Conservation (phyloP, 2,797 vertebrate genomes). For the Esox lucius region DNA sequence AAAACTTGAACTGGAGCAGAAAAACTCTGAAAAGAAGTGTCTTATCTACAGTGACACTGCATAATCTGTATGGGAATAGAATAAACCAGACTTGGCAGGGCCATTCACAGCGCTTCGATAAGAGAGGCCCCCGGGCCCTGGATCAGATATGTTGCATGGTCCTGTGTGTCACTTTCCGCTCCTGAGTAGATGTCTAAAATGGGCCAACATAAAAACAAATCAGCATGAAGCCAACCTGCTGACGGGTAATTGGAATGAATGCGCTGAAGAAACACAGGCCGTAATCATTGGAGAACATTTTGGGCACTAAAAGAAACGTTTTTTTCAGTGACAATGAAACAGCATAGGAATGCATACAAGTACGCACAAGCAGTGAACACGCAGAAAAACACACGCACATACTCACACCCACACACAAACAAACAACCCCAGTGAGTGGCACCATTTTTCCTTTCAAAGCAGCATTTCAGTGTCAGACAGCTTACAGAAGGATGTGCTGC, state of each 20-base stretch:
- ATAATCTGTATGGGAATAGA: not conserved
- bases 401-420: constrained; percentile 21
- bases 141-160: not conserved
- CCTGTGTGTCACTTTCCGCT: not conserved
- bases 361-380: not conserved
- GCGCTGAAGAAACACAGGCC: not conserved
- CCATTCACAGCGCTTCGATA: not conserved
- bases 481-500: constrained; percentile 18
- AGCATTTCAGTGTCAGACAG: constrained; percentile 17
- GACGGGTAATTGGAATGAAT: not conserved
- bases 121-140: not conserved
- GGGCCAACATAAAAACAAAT: not conserved
- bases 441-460: not conserved
- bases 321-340: not conserved
- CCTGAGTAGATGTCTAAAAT: not conserved
- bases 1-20: not conserved
- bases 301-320: not conserved
- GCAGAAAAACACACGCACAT: not conserved
- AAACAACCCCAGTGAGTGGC: constrained; percentile 2
- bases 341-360: not conserved
- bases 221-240: not conserved
- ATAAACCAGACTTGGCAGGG: not conserved
- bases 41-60: not conserved
- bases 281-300: not conserved
- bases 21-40: not conserved